These are phyloP conservation scores for Pherbina coryleti DNA, from an alignment of 2,888 invertebrate species.

Conservation along the genomic window DNA sequence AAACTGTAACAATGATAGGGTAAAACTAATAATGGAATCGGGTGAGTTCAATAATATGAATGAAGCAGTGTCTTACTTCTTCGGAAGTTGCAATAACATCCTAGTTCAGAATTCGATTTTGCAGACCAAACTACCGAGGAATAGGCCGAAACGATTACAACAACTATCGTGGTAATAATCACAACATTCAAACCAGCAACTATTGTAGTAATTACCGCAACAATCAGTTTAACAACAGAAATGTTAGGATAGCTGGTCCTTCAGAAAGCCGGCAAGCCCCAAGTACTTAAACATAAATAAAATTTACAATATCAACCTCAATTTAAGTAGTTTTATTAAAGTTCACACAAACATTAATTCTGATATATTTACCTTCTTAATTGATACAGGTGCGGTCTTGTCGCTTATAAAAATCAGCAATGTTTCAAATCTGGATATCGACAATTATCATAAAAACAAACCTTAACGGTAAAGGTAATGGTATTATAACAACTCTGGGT, in stretches of 20 bases:
- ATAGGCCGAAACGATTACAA: not conserved
- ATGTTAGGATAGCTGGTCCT: conserved; percentile 29
- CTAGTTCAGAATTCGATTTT: not conserved
- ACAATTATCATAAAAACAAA: too few species aligned
- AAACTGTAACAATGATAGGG: conserved; percentile 6
- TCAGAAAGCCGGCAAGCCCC: not conserved
- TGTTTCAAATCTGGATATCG: too few species aligned
- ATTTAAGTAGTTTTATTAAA: conserved; percentile 14
- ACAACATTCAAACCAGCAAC: not conserved
- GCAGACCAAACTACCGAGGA: too few species aligned
- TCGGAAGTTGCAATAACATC: conserved; percentile 18
- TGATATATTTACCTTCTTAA: too few species aligned
- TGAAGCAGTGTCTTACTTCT: conserved; percentile 37
- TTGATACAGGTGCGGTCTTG: too few species aligned
- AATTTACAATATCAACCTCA: conserved; percentile 19
- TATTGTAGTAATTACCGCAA: not conserved
- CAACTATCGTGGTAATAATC: not conserved
- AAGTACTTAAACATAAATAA: not conserved
- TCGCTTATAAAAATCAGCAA: too few species aligned
- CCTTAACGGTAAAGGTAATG: too few species aligned
- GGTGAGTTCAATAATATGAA: conserved; percentile 42
- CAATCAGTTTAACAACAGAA: not conserved
- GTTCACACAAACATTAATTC: not conserved
- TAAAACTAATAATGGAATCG: conserved; percentile 41
- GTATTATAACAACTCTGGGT: too few species aligned